Percentiles rank a stretch among this genome's conserved stretches.
Conservation (phyloP, 2,113 vertebrate genomes). For the Petrocephalus zakoni region DNA sequence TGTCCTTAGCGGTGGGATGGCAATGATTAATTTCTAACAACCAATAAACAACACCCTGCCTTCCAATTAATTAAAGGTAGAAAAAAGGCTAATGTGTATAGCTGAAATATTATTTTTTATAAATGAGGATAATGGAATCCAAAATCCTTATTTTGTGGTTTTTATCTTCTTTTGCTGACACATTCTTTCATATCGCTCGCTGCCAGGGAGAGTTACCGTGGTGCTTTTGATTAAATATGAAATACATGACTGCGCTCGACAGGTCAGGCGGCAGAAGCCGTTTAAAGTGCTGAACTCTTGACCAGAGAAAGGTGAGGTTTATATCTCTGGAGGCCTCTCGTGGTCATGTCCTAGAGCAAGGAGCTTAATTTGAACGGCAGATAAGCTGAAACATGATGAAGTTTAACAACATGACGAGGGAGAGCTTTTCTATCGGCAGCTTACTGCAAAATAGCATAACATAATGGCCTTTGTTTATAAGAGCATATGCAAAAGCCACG, state of each 20-base stretch:
- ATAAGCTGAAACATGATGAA: not conserved
- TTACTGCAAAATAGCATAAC: not conserved
- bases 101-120: slow-evolving; percentile 30
- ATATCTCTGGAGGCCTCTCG: not conserved
- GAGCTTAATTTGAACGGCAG: not conserved
- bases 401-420: not conserved
- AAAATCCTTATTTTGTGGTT: not conserved
- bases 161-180: not conserved
- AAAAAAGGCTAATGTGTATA: slow-evolving; percentile 30
- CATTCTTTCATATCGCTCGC: not conserved
- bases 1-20: slow-evolving; percentile 55
- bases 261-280: not conserved
- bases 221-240: not conserved
- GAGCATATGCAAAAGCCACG: not conserved
- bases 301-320: not conserved
- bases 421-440: not conserved
- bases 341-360: not conserved
- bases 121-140: slow-evolving; percentile 33
- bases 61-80: slow-evolving; percentile 53
- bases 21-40: slow-evolving; percentile 70
- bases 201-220: not conserved
- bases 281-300: not conserved
- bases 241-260: not conserved
- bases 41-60: slow-evolving; percentile 57
- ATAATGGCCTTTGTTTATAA: not conserved